Percentiles rank a stretch among this genome's conserved stretches.
Evolutionary conservation across 2,113 vertebrate species (phyloP).

Genomic region (Illadopsis cleaveri): DNA sequence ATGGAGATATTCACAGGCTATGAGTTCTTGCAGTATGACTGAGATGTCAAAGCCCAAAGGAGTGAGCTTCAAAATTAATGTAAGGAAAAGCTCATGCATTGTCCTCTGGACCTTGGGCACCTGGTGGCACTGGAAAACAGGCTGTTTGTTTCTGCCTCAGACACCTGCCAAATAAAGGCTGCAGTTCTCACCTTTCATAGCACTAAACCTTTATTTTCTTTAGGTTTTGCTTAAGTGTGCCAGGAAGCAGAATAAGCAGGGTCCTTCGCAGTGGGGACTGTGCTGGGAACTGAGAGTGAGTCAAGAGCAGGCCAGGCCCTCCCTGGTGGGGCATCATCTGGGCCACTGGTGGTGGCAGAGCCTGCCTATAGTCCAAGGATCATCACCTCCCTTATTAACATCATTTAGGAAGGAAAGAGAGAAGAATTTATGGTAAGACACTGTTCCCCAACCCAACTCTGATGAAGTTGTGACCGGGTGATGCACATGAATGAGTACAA

Average conservation of each 20-base stretch:
- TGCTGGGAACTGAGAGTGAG: background rate
- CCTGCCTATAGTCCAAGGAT: background rate
- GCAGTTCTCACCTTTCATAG: background rate
- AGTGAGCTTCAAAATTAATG: background rate
- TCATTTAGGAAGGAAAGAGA: background rate
- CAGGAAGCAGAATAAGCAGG: background rate
- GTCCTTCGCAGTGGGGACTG: fast-evolving
- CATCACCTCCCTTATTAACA: background rate
- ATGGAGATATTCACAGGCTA: background rate
- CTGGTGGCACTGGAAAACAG: background rate
- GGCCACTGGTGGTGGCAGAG: background rate
- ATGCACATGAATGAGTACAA: background rate
- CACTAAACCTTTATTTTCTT: background rate
- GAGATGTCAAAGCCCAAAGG: background rate
- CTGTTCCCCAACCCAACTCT: background rate
- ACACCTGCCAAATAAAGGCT: background rate
- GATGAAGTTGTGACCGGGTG: background rate
- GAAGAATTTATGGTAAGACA: fast-evolving
- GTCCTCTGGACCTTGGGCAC: background rate
- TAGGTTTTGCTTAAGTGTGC: background rate
- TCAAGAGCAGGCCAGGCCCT: fast-evolving
- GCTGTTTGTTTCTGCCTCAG: background rate
- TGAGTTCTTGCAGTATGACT: background rate
- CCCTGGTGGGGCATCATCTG: fast-evolving
- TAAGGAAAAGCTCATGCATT: background rate